Evolutionary conservation across 2,888 invertebrate genomes (phyloP).

Genomic region (Argynnis bischoffii): DNA sequence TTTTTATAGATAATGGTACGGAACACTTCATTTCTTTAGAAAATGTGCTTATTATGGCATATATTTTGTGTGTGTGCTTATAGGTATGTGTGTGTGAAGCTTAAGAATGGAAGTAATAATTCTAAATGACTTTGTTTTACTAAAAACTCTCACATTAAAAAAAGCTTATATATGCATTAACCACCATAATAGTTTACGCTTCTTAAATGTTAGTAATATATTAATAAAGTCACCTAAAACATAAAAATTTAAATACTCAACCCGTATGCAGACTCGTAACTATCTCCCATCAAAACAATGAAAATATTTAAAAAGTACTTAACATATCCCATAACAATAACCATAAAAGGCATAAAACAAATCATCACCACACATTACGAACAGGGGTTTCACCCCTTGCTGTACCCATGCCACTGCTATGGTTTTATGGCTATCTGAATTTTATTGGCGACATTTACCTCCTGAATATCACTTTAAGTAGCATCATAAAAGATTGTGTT

Average conservation of each 20-base stretch:
- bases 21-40: too few species aligned
- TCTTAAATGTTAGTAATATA: not conserved
- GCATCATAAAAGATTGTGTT: conserved; percentile 31
- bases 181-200: too few species aligned
- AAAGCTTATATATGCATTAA: too few species aligned
- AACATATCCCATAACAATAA: conserved; percentile 39
- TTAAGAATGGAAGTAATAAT: too few species aligned
- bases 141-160: too few species aligned
- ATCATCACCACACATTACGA: conserved; percentile 33
- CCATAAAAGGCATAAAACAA: conserved; percentile 41
- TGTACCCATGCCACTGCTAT: conserved; percentile 10
- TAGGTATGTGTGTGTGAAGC: too few species aligned
- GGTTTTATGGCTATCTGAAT: conserved; percentile 56
- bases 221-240: not conserved
- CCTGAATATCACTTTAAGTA: conserved; percentile 33
- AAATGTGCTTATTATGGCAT: too few species aligned
- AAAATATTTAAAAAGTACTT: conserved; percentile 36
- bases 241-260: conserved; percentile 1
- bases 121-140: too few species aligned
- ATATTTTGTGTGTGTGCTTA: too few species aligned
- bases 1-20: too few species aligned
- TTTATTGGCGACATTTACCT: conserved; percentile 52
- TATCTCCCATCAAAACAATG: conserved; percentile 14
- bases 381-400: conserved; percentile 29
- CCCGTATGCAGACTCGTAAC: conserved; percentile 20